Base-by-base conservation (phyloP, 2,888 invertebrate species). In the Hartigia nigra region DNA sequence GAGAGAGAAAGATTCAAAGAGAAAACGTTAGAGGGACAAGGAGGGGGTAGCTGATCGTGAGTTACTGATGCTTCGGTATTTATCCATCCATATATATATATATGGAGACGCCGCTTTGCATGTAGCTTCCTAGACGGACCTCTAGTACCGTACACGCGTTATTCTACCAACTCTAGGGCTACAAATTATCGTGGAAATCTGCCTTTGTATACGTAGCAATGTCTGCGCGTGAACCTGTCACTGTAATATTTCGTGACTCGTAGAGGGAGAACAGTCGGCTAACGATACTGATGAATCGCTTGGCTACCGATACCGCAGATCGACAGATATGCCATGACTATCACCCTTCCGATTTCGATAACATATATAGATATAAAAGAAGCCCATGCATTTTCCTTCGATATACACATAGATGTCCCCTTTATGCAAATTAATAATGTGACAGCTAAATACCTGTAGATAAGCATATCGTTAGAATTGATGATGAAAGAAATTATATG, bases 51-150 rank as follows among this genome's bases (percentile, higher is more conserved):
- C 83, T 86, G 89, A 90, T 89, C 88, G 90, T 89, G 90, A 90
- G 88, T 90, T 90, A 90, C 90, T 88, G 90, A 90, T 89, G 87
- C 89, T 90, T 90, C 86, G 88, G 86, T 89, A 89, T 90, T 89
- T 90, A 90, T 89, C 87, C 88, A 88, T 89, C 87, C 87, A 88
- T 87, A 23, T 39, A 55, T 55, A 55, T 5, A 55, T 55, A 55
- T 55, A 55, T 55, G 14, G 14, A 23, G 14, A 23, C 23, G 23
- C 55, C 55, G 55, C 55, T 55, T 55, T 9, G 9, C 55, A 5
- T 9, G 23, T 23, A 23, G 55, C 55, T 23, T 23, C 55, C 55
- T 55, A 55, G 55, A 55, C 55, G 55, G 9, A 55, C 23, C 55
- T 23, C 55, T 23, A 9, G 55, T n/a, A 35, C 74, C 76, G 75